Evolutionary conservation across 2,113 vertebrate species (phyloP), one percentile per base, ranked within the genome.

Genomic region (Entomyzon cyanotis): DNA sequence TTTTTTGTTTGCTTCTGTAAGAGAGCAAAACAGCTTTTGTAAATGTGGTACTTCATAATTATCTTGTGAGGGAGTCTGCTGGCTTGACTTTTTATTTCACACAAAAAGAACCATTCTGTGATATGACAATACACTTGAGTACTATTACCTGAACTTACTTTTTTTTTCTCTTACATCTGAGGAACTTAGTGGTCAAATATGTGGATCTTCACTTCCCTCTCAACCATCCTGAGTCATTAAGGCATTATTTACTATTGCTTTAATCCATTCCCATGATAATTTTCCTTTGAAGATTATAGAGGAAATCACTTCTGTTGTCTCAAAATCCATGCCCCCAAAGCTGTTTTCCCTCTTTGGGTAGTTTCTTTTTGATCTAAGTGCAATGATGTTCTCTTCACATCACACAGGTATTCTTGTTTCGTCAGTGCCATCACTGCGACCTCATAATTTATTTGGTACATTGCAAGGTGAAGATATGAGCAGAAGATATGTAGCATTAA

Each of bases 71-170:
- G 6, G 15, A 67, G 33, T n/a, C 35, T 84, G 33, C 17, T 68
- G 21, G 13, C 30, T 59, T 59, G 42, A n/a, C 35, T 84, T 49
- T 21, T 49, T 21, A 44, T 73, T 83, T 90, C 75, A 28, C 18
- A 21, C 9, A 56, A 30, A 67, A 46, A 47, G 27, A 89, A 15
- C 21, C 1, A 1, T 35, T 10, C 47, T 60, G 3, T 1, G 2
- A 19, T 33, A 31, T 0, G 2, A 41, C 24, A n/a, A 35, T 28
- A 39, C 2, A 5, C 13, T 74, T 28, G 11, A 10, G 19, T 37
- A 19, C 24, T n/a, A 4, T 41, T 58, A 68, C 10, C 11, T 50
- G 68, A 41, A 44, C 37, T 71, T 83, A 6, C 13, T 33, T 49
- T 83, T 49, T 83, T 92, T 87, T 92, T 31, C 13, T 89, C 17